phyloP scores from a whole-genome alignment of 1,140 invertebrate species.

The Riptortus pedestris region DNA sequence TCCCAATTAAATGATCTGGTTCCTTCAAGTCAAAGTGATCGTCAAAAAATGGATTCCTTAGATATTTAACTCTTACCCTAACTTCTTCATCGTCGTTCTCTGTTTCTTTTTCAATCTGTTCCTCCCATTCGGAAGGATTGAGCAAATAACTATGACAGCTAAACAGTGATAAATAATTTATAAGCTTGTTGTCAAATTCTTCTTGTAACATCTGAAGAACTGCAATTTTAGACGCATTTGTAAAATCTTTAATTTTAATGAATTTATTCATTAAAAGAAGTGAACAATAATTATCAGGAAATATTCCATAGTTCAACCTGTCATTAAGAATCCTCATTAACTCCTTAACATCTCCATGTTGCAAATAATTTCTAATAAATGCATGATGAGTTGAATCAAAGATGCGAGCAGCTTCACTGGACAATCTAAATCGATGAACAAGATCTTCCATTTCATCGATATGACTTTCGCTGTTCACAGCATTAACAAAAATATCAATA shows the following conservation, averaged over 20 bases:
- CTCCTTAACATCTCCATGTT: conserved; percentile 46
- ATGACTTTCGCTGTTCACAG: conserved; percentile 39
- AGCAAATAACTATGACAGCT: conserved; percentile 65
- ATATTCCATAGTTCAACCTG: conserved; percentile 78
- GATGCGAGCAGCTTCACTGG: conserved; percentile 52
- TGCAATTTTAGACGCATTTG: conserved; percentile 64
- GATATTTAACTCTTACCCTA: conserved; percentile 63
- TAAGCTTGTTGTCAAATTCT: conserved; percentile 62
- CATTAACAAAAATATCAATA: conserved; percentile 61
- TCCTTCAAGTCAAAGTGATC: conserved; percentile 76
- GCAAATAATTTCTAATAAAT: conserved; percentile 55
- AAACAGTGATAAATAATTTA: conserved; percentile 57
- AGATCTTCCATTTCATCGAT: conserved; percentile 58
- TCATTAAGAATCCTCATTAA: conserved; percentile 64
- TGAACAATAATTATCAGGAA: conserved; percentile 65
- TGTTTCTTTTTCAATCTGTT: conserved; percentile 35
- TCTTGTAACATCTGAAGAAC: conserved; percentile 80
- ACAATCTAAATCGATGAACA: conserved; percentile 56
- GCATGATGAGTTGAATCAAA: conserved; percentile 74
- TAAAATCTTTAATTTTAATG: conserved; percentile 55
- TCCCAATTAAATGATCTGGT: conserved; percentile 57
- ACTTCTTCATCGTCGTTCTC: conserved; percentile 47
- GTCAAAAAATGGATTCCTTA: conserved; percentile 73
- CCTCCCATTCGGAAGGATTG: conserved; percentile 44
- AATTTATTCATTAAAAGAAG: conserved; percentile 77